Percentiles rank a stretch among this genome's conserved stretches.
phyloP scores from a whole-genome alignment of 2,888 invertebrate genomes.

The Epinotia brunnichana region DNA sequence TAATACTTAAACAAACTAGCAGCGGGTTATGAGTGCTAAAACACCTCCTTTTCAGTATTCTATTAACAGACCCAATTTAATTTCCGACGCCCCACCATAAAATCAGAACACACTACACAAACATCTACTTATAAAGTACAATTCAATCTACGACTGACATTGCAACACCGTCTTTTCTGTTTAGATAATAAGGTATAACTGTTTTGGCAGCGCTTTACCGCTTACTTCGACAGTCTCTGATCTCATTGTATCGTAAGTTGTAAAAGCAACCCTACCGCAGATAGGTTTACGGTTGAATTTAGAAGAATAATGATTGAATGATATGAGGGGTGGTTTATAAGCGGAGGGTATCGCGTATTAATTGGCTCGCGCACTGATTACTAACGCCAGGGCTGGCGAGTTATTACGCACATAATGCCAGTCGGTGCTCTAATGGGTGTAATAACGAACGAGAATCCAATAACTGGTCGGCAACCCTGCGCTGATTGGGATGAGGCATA shows the following conservation, averaged over 20 bases:
- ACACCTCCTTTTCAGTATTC: background rate
- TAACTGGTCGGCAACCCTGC: constrained; percentile 57
- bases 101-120: constrained; percentile 13
- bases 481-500: constrained; percentile 40
- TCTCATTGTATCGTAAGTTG: background rate
- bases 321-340: background rate
- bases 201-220: background rate
- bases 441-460: constrained; percentile 69
- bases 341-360: constrained; percentile 22
- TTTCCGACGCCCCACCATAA: constrained; percentile 2
- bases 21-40: too few species aligned
- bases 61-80: constrained; percentile 15
- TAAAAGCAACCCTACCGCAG: background rate
- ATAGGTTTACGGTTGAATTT: background rate
- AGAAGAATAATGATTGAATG: background rate
- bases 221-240: background rate
- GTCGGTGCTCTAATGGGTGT: constrained; percentile 63
- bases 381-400: constrained; percentile 45
- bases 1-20: too few species aligned
- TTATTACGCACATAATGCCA: constrained; percentile 61
- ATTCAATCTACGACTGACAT: background rate
- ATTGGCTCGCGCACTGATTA: constrained; percentile 47
- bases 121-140: background rate
- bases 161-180: background rate
- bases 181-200: background rate